Conservation (phyloP, 2,113 vertebrate species). For the Gila orcuttii region DNA sequence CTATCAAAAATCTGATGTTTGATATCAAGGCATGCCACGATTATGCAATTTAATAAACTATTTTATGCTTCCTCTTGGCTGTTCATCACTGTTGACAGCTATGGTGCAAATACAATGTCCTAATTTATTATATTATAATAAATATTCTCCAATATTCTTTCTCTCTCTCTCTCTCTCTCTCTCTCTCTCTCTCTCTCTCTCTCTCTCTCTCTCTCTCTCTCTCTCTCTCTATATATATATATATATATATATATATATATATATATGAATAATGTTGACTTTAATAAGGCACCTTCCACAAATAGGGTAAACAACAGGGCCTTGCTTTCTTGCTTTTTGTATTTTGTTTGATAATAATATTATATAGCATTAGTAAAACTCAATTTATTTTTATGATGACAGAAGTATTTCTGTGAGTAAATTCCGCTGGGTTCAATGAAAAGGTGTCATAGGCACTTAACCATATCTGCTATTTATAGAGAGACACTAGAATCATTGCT, state of each 20-base stretch:
- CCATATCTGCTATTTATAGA: conserved; percentile 63
- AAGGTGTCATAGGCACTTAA: conserved; percentile 49
- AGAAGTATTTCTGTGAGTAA: conserved; percentile 15
- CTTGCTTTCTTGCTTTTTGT: neutral
- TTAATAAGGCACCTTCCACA: neutral
- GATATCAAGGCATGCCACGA: neutral
- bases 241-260: no score
- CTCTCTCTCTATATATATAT: no score
- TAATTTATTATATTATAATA: neutral
- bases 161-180: no score
- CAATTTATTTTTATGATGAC: neutral
- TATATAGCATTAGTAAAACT: neutral
- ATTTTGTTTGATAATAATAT: neutral
- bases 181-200: no score
- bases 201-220: no score
- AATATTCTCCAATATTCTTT: no score
- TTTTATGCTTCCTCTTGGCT: neutral
- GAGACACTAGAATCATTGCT: conserved; percentile 63
- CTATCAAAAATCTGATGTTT: neutral
- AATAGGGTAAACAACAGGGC: neutral
- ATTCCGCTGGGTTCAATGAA: conserved; percentile 51
- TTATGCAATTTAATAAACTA: neutral
- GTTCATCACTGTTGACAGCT: neutral
- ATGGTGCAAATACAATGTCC: neutral
- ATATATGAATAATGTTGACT: neutral